phyloP scores from a whole-genome alignment of 2,888 invertebrate genomes.

The Macrosiphum euphorbiae region DNA sequence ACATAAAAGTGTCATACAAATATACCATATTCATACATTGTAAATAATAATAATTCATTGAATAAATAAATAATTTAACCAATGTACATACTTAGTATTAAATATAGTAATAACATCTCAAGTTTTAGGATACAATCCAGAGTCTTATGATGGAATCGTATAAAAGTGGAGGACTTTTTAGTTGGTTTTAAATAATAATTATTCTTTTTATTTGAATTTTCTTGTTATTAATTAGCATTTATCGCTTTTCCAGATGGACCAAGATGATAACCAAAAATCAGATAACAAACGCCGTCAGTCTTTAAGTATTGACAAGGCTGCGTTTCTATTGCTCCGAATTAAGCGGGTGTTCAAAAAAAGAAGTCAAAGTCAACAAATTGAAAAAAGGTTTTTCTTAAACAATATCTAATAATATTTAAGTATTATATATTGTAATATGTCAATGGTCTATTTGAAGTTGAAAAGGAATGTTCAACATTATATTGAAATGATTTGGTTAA shows the following conservation, averaged over 20 bases:
- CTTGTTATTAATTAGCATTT: neutral
- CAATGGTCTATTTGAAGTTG: neutral
- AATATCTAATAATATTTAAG: slow-evolving; percentile 1
- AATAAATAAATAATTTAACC: neutral
- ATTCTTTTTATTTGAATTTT: neutral
- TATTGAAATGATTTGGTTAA: neutral
- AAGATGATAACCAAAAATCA: slow-evolving; percentile 59
- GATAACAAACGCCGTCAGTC: slow-evolving; percentile 65
- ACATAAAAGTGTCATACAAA: neutral
- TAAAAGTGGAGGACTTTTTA: neutral
- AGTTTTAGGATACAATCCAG: neutral
- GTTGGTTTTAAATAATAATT: neutral
- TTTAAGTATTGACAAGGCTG: slow-evolving; percentile 89
- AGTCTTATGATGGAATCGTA: neutral
- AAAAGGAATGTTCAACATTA: neutral
- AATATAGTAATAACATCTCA: neutral
- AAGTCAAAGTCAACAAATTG: slow-evolving; percentile 83
- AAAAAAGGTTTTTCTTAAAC: slow-evolving; percentile 77
- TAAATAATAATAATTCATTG: neutral
- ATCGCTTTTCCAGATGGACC: slow-evolving; percentile 48
- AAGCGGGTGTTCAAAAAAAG: slow-evolving; percentile 93
- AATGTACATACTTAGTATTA: neutral
- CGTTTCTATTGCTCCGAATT: slow-evolving; percentile 87
- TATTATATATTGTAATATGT: neutral
- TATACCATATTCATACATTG: neutral